These are phyloP conservation scores for Cryptophagus acutangulus DNA, from an alignment of 2,888 invertebrate genomes.

Conservation along the genomic window DNA sequence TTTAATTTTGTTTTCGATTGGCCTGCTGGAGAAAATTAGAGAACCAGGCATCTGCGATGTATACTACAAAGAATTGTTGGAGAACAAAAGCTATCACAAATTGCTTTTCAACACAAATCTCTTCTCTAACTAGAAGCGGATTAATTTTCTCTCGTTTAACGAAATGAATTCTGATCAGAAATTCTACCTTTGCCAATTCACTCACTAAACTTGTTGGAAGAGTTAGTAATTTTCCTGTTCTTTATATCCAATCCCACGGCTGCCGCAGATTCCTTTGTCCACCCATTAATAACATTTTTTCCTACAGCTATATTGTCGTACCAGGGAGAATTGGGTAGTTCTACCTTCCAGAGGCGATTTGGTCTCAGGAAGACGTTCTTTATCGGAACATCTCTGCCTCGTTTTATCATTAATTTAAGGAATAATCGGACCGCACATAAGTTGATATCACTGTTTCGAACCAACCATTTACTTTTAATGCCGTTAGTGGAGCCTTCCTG, in stretches of 20 bases:
- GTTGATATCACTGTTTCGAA: slow-evolving; percentile 12
- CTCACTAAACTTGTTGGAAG: too few species aligned
- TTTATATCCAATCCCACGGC: neutral
- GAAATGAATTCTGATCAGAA: too few species aligned
- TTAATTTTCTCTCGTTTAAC: too few species aligned
- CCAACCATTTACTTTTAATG: slow-evolving; percentile 20
- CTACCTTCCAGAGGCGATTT: slow-evolving; percentile 13
- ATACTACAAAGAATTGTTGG: too few species aligned
- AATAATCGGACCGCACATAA: slow-evolving; percentile 17
- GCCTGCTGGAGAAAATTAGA: too few species aligned
- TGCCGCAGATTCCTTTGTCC: slow-evolving; percentile 8
- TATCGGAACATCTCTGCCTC: slow-evolving; percentile 15
- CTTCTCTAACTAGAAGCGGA: too few species aligned
- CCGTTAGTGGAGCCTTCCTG: slow-evolving; percentile 15
- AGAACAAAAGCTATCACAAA: too few species aligned
- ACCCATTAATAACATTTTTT: slow-evolving; percentile 5
- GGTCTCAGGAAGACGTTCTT: slow-evolving; percentile 17
- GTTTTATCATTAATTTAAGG: slow-evolving; percentile 7
- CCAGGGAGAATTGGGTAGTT: slow-evolving; percentile 6
- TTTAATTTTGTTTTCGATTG: too few species aligned
- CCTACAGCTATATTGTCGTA: slow-evolving; percentile 8
- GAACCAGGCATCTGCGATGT: too few species aligned
- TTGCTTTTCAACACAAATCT: too few species aligned
- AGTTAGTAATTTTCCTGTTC: slow-evolving; percentile 6
- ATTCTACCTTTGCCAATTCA: too few species aligned